phyloP scores from a whole-genome alignment of 2,113 vertebrate genomes.

The Chaenocephalus aceratus region DNA sequence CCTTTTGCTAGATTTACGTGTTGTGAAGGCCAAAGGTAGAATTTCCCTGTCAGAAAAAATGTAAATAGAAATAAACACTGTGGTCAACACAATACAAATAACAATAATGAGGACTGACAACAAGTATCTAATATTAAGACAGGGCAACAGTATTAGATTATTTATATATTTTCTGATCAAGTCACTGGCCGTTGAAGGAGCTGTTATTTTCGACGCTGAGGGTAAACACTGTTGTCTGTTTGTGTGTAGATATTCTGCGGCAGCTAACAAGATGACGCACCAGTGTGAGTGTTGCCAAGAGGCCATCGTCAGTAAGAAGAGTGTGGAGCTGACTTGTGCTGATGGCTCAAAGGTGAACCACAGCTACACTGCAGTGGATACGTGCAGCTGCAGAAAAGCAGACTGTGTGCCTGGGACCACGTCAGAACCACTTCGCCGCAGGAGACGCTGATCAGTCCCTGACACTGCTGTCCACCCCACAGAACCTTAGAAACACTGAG shows the following conservation, averaged over 20 bases:
- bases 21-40: no score
- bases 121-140: no score
- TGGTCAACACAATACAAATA: no score
- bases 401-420: background rate
- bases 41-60: no score
- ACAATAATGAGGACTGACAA: no score
- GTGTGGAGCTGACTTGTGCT: slow-evolving; percentile 82
- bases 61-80: no score
- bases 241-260: slow-evolving; percentile 86
- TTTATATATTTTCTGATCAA: no score
- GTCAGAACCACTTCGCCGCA: background rate
- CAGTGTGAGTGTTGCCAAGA: slow-evolving; percentile 90
- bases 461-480: background rate
- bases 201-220: no score
- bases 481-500: background rate
- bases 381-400: slow-evolving; percentile 79
- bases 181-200: no score
- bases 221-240: background rate
- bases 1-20: no score
- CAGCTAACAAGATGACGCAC: slow-evolving; percentile 80
- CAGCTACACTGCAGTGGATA: slow-evolving; percentile 80
- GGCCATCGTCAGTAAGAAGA: slow-evolving; percentile 61
- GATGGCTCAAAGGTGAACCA: slow-evolving; percentile 78
- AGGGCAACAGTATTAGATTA: no score
- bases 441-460: slow-evolving; percentile 46